Conservation (phyloP, 2,113 vertebrate species). For the Rhinolophus ferrumequinum region DNA sequence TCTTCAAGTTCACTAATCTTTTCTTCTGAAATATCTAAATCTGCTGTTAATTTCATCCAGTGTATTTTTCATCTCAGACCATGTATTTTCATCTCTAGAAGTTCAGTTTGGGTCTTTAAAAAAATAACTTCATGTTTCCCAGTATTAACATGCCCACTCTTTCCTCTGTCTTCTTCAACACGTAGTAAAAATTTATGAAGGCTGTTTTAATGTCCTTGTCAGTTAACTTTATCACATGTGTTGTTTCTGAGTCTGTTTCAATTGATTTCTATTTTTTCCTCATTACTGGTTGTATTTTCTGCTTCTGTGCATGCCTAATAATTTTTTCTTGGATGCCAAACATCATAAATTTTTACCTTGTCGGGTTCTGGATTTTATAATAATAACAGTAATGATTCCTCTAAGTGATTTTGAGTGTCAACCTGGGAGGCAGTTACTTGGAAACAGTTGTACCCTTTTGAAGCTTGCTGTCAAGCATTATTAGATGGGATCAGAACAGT, state of each 20-base stretch:
- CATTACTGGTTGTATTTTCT: background rate
- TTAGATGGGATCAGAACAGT: background rate
- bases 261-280: background rate
- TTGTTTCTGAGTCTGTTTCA: background rate
- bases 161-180: background rate
- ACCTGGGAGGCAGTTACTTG: background rate
- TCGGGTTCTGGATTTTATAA: background rate
- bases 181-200: background rate
- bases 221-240: background rate
- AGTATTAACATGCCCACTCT: background rate
- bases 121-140: background rate
- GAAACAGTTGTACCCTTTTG: background rate
- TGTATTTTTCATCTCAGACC: background rate
- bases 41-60: background rate
- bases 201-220: background rate
- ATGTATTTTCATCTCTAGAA: background rate
- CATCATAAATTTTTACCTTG: slow-evolving; percentile 18
- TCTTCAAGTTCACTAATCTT: background rate
- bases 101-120: background rate
- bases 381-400: background rate
- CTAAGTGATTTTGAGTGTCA: background rate
- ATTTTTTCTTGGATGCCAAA: background rate
- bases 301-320: background rate
- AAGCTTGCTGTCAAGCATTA: background rate
- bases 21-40: background rate